Evolutionary conservation across 2,797 vertebrate genomes (phyloP).

Genomic region (Rhyacichthys aspro): DNA sequence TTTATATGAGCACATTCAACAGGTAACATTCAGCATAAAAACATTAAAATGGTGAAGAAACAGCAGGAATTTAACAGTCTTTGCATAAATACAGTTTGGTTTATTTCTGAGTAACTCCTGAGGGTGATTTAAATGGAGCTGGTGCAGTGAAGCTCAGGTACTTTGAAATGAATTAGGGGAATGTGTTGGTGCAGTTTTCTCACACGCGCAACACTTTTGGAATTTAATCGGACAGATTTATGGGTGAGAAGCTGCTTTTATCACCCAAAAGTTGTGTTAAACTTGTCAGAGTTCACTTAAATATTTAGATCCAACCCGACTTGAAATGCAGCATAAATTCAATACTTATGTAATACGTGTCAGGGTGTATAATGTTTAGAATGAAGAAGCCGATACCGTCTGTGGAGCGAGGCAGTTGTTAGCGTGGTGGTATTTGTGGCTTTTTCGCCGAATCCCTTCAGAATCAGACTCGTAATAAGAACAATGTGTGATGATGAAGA

Average conservation of each 20-base stretch:
- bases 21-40: not conserved
- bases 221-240: conserved; percentile 43
- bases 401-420: conserved; percentile 25
- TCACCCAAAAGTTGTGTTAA: conserved; percentile 22
- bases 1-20: conserved; percentile 7
- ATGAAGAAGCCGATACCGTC: conserved; percentile 8
- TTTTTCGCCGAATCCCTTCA: conserved; percentile 36
- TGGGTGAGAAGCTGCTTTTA: conserved; percentile 32
- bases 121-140: not conserved
- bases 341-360: conserved; percentile 3
- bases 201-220: conserved; percentile 31
- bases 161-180: conserved; percentile 40
- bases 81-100: no score
- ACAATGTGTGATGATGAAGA: conserved; percentile 54
- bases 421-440: conserved; percentile 26
- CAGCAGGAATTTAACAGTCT: no score
- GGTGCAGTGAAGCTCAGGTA: conserved; percentile 22
- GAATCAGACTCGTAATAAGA: conserved; percentile 61
- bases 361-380: conserved; percentile 31
- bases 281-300: conserved; percentile 4
- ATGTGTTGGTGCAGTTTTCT: conserved; percentile 36
- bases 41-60: no score
- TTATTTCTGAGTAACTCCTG: not conserved
- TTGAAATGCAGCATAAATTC: conserved; percentile 11
- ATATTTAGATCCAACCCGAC: conserved; percentile 30